Evolutionary conservation across 2,888 invertebrate species (phyloP), one percentile per base, ranked within the genome.

Genomic region (Cataglyphis altisquamis): DNA sequence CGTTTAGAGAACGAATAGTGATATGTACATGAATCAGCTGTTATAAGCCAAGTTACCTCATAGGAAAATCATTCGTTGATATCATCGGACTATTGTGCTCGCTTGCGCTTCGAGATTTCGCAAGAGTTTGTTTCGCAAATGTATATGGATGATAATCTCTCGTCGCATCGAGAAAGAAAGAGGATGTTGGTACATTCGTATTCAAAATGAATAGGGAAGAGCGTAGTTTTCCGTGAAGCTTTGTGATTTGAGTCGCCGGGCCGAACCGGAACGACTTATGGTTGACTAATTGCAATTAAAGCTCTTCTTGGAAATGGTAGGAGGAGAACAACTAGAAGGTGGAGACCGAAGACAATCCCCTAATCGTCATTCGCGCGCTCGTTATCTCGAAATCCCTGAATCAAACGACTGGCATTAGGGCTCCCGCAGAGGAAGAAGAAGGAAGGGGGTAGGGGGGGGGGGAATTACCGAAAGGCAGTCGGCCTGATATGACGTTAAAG

Each of bases 401-500:
- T 85, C 82, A 82, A 60, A n/a, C 32, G 81, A 73, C 63, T 25
- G 57, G 80, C 89, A 84, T 83, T 84, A 81, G 81, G 74, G 57
- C 60, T 83, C 25, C 80, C 86, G 66, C 68, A 72, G 80, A 52
- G 52, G n/a, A 29, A 29, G 29, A 29, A 29, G 29, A 29, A 29
- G 29, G n/a, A n/a, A 5, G 41, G 3, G 41, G 36, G 6, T 5
- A 15, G 41, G 12, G 18, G 6, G 18, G 18, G 0, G 74, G 82
- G 52, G 87, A 85, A 86, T 90, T 84, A 87, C 75, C 78, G 83
- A 77, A 80, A 66, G 70, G 64, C 64, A 84, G 70, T 82, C 86
- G 72, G 78, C 73, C 86, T 90, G 89, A 91, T 89, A 91, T 90
- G 89, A 90, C 85, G 88, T 86, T 89, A 89, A 89, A 91, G 91